phyloP scores from a whole-genome alignment of 2,113 vertebrate species.

The Peromyscus maniculatus region DNA sequence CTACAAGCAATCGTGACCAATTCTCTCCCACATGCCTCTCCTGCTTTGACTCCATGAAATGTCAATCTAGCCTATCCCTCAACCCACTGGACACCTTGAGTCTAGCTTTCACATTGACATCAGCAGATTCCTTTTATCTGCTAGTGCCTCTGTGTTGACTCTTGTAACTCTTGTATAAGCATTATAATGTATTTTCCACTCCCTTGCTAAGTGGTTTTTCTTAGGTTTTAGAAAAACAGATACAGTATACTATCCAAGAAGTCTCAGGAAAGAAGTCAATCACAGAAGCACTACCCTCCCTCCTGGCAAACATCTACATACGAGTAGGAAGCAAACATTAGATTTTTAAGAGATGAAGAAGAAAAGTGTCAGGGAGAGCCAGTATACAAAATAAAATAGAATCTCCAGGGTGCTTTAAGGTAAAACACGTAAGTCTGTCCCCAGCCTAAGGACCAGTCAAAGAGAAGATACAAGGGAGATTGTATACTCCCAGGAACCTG shows the following conservation, averaged over 20 bases:
- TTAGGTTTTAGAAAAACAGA: conserved; percentile 21
- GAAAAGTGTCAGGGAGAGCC: not conserved
- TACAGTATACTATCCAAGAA: conserved; percentile 10
- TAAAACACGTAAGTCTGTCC: conserved; percentile 3
- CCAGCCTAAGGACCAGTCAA: not conserved
- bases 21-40: not conserved
- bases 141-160: not conserved
- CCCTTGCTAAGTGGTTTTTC: conserved; percentile 26
- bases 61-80: not conserved
- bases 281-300: not conserved
- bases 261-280: not conserved
- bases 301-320: not conserved
- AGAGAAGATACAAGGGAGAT: not conserved
- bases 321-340: not conserved
- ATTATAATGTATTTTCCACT: not conserved
- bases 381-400: not conserved
- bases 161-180: not conserved
- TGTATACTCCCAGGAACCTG: not conserved
- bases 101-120: conserved; percentile 10
- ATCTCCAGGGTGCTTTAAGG: conserved; percentile 17
- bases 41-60: not conserved
- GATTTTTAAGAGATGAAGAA: not conserved
- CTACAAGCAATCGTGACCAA: not conserved
- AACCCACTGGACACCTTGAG: not conserved
- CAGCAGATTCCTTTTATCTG: not conserved